Evolutionary conservation across 2,113 vertebrate species (phyloP).

Genomic region (Xenotilapia caudafasciata): DNA sequence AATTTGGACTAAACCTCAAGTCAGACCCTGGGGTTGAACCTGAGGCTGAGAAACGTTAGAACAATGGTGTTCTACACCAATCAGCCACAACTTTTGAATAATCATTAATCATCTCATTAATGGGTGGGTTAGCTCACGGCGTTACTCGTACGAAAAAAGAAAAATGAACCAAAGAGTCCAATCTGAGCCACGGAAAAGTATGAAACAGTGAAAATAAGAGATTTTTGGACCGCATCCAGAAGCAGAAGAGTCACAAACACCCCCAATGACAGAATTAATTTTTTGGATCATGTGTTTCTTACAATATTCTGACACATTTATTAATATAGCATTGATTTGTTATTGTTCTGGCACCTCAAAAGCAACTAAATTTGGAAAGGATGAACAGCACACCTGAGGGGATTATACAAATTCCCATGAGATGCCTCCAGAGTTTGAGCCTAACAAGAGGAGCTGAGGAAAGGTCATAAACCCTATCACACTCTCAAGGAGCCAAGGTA

Average conservation of each 20-base stretch:
- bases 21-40: neutral
- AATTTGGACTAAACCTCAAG: neutral
- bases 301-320: neutral
- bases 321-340: neutral
- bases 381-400: neutral
- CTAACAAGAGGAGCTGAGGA: neutral
- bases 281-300: neutral
- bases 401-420: neutral
- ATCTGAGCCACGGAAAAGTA: neutral
- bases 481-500: neutral
- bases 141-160: neutral
- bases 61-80: neutral
- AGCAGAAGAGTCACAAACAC: neutral
- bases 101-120: neutral
- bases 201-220: neutral
- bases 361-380: neutral
- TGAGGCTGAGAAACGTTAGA: neutral
- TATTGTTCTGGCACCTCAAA: neutral
- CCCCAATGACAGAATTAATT: neutral
- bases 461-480: constrained; percentile 17
- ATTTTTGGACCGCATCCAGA: accelerated
- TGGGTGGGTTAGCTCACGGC: neutral
- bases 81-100: neutral
- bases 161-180: neutral
- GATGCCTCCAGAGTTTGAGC: neutral